Percentiles rank a stretch among this genome's conserved stretches.
Evolutionary conservation across 2,888 invertebrate species (phyloP).

Genomic region (Timema cristinae): DNA sequence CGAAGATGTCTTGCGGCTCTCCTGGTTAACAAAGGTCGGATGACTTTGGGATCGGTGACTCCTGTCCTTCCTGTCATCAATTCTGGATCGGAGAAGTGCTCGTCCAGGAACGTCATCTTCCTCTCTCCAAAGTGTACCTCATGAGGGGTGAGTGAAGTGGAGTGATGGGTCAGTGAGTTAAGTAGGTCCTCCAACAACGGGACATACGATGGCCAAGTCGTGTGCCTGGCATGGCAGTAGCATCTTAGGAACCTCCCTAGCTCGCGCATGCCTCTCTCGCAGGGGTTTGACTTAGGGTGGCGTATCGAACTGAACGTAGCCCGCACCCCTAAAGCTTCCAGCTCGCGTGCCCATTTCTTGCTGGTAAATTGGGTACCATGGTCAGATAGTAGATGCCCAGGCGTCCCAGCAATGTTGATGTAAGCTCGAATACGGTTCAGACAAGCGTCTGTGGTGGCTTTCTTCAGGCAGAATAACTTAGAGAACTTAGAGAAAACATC

Average conservation of each 20-base stretch:
- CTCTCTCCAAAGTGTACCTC: background rate
- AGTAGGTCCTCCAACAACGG: background rate
- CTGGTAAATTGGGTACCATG: background rate
- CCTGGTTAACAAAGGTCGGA: no score
- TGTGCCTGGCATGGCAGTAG: background rate
- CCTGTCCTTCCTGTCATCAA: no score
- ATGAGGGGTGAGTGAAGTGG: conserved; percentile 2
- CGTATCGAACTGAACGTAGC: background rate
- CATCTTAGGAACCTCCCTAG: background rate
- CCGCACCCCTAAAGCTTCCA: background rate
- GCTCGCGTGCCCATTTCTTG: background rate
- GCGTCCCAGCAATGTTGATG: background rate
- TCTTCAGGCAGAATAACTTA: background rate
- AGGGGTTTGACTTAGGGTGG: background rate
- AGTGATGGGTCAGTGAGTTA: background rate
- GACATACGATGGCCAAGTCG: background rate
- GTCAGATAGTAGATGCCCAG: background rate
- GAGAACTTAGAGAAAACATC: conserved; percentile 6
- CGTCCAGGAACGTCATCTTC: no score
- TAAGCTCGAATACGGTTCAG: background rate
- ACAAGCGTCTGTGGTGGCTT: background rate
- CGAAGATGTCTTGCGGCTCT: no score
- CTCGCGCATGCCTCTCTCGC: background rate
- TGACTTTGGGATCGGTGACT: no score
- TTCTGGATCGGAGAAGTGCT: no score